A percentile compares a stretch with the other conserved stretches of the same genome.
Evolutionary conservation across 2,888 invertebrate genomes (phyloP).

Genomic region (Cheiracanthium punctorium): DNA sequence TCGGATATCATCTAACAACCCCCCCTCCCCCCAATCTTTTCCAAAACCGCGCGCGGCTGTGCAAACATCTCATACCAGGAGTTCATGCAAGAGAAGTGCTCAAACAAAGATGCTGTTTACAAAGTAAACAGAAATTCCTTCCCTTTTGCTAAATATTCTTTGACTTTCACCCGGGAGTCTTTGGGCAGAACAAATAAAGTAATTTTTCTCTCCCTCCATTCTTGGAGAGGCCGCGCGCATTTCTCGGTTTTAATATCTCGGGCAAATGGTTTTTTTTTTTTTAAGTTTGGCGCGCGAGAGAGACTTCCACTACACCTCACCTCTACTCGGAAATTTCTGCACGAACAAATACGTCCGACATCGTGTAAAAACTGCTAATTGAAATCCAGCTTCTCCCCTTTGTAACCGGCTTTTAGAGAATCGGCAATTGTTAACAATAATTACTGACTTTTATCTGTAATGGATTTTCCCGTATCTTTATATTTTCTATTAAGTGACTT

Average conservation of each 20-base stretch:
- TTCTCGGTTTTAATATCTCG: slow-evolving; percentile 52
- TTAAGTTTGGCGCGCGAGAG: too few species aligned
- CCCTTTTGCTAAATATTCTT: slow-evolving; percentile 54
- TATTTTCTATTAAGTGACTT: slow-evolving; percentile 30
- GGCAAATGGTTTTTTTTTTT: too few species aligned
- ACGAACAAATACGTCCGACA: slow-evolving; percentile 23
- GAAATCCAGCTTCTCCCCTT: slow-evolving; percentile 10
- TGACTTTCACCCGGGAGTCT: slow-evolving; percentile 53
- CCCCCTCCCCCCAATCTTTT: neutral
- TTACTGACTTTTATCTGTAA: slow-evolving; percentile 46
- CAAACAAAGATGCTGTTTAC: slow-evolving; percentile 58
- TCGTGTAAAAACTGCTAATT: slow-evolving; percentile 27
- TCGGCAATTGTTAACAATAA: slow-evolving; percentile 41
- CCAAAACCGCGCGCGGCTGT: neutral
- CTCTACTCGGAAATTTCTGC: neutral
- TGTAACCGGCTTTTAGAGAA: neutral
- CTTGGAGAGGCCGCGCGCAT: too few species aligned
- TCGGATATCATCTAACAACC: neutral
- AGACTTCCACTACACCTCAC: slow-evolving; percentile 9
- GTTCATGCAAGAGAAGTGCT: slow-evolving; percentile 52
- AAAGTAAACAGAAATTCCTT: slow-evolving; percentile 47
- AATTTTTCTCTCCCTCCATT: slow-evolving; percentile 26
- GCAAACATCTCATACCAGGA: slow-evolving; percentile 46
- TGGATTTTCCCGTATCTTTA: slow-evolving; percentile 23
- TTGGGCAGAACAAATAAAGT: slow-evolving; percentile 46